phyloP scores from a whole-genome alignment of 2,888 invertebrate genomes.

The Uloborus plumipes region DNA sequence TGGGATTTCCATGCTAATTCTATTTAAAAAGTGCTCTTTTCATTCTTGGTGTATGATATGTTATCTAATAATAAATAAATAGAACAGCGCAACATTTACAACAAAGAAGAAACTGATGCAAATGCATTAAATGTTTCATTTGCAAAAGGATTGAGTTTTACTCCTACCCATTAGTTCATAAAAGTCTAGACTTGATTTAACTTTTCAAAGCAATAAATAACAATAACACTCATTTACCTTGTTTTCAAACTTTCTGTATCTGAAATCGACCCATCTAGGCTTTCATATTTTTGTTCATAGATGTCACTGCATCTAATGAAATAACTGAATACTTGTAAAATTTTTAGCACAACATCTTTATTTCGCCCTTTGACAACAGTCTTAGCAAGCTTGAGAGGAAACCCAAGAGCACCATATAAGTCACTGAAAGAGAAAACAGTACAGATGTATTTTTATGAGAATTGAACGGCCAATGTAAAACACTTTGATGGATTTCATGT shows the following conservation, averaged over 20 bases:
- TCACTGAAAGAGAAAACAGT: constrained; percentile 74
- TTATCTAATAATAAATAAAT: too few species aligned
- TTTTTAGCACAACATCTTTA: constrained; percentile 79
- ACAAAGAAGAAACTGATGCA: too few species aligned
- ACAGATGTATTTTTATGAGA: too few species aligned
- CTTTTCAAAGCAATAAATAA: too few species aligned
- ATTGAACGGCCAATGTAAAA: background rate
- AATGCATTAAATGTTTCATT: too few species aligned
- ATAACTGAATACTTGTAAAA: constrained; percentile 85
- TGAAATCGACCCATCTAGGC: constrained; percentile 1
- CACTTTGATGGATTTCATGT: background rate
- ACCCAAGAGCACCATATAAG: constrained; percentile 86
- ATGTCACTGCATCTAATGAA: constrained; percentile 87
- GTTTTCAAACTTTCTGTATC: constrained; percentile 1
- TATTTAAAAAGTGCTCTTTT: too few species aligned
- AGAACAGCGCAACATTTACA: too few species aligned
- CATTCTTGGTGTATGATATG: too few species aligned
- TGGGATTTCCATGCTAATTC: too few species aligned
- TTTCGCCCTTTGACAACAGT: constrained; percentile 81
- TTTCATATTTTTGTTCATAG: constrained; percentile 70
- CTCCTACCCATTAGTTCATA: background rate
- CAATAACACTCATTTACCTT: background rate
- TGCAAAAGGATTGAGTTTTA: background rate
- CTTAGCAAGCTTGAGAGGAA: constrained; percentile 82
- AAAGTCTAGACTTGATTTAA: background rate